Percentiles rank a stretch among this genome's conserved stretches.
Conservation (phyloP, 2,113 vertebrate genomes). For the Sphaerodactylus townsendi region DNA sequence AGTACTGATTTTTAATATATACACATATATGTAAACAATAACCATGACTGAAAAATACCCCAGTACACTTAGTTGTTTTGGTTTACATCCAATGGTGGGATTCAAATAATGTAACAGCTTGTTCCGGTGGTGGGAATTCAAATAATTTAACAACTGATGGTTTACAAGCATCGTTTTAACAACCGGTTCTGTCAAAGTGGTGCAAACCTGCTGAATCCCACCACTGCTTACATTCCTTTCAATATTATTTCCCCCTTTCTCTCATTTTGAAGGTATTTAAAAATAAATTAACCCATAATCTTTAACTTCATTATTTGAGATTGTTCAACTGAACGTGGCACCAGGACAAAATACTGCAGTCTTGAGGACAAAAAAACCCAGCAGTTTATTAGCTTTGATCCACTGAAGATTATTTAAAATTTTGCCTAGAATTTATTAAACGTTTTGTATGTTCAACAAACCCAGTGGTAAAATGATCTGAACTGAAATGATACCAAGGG, state of each 20-base stretch:
- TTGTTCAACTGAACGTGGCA: not conserved
- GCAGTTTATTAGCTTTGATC: not conserved
- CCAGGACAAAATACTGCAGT: not conserved
- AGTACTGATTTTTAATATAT: not conserved
- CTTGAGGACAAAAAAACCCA: not conserved
- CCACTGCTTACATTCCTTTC: too few species aligned
- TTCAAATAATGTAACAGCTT: too few species aligned
- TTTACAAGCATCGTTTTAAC: too few species aligned
- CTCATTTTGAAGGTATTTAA: not conserved
- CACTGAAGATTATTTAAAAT: not conserved
- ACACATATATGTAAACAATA: too few species aligned
- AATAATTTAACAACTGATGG: too few species aligned
- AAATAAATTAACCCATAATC: not conserved
- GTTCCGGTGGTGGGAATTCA: too few species aligned
- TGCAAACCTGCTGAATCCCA: too few species aligned
- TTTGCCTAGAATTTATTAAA: not conserved
- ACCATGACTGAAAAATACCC: not conserved
- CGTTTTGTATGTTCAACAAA: not conserved
- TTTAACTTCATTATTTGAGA: not conserved
- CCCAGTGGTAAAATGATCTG: not conserved
- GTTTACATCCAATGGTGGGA: too few species aligned
- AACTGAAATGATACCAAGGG: not conserved
- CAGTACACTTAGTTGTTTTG: not conserved
- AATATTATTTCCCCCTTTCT: not conserved
- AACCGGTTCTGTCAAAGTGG: too few species aligned